These are phyloP conservation scores for Drosophila equinoxialis DNA, from an alignment of 1,140 invertebrate genomes.

Conservation along the genomic window DNA sequence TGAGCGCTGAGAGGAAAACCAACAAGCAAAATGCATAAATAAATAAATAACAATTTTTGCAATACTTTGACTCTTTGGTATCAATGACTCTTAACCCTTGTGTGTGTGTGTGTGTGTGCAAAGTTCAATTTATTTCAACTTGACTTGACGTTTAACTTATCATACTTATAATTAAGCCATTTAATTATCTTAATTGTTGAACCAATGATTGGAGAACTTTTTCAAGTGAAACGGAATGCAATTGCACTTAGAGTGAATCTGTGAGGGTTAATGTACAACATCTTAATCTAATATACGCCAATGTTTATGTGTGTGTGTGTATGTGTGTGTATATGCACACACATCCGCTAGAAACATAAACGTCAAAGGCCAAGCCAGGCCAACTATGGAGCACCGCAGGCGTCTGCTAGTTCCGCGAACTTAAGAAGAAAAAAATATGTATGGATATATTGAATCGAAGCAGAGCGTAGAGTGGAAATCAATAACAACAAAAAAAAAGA, in stretches of 20 bases:
- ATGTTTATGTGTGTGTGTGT: conserved; percentile 8
- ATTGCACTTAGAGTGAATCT: not conserved
- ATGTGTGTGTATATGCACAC: conserved; percentile 16
- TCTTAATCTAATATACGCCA: conserved; percentile 7
- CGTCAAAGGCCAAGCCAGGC: conserved; percentile 42
- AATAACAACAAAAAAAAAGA: conserved; percentile 44
- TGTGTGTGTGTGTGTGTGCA: not conserved
- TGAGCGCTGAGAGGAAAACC: not conserved
- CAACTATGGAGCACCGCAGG: conserved; percentile 38
- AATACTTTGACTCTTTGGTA: conserved; percentile 25
- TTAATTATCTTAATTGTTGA: not conserved
- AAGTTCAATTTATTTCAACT: not conserved
- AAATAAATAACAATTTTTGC: conserved; percentile 61
- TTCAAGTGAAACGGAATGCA: not conserved
- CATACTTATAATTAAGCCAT: not conserved
- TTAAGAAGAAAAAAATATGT: conserved; percentile 9
- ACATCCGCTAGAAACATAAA: conserved; percentile 25
- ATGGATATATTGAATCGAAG: conserved; percentile 12
- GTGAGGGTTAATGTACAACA: conserved; percentile 38
- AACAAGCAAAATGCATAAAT: conserved; percentile 44
- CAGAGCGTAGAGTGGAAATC: conserved; percentile 50
- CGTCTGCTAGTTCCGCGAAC: conserved; percentile 21
- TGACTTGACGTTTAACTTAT: not conserved
- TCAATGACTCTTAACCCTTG: conserved; percentile 36
- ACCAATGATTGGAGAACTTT: not conserved